Percentiles rank a stretch among this genome's conserved stretches.
Conservation (phyloP, 2,113 vertebrate genomes). For the Ptychochromis oligacanthus region DNA sequence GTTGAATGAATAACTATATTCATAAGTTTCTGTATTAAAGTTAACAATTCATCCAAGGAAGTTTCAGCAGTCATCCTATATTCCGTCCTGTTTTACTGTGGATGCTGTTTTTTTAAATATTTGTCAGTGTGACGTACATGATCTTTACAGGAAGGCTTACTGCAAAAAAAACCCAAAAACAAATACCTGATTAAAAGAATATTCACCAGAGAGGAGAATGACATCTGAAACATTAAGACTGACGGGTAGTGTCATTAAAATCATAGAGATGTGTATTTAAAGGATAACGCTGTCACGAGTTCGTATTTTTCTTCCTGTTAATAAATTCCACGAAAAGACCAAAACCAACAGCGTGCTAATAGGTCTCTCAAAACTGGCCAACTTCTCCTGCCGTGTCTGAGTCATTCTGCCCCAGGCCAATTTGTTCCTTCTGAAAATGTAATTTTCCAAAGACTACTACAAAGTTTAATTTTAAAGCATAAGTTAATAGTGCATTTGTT, state of each 20-base stretch:
- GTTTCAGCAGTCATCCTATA: conserved; percentile 61
- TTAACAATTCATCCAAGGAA: conserved; percentile 79
- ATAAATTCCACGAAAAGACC: not conserved
- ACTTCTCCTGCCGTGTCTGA: not conserved
- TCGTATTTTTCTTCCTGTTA: not conserved
- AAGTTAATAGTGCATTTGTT: not conserved
- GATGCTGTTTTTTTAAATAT: conserved; percentile 19
- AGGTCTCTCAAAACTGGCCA: conserved; percentile 2
- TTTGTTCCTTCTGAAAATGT: not conserved
- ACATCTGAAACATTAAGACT: not conserved
- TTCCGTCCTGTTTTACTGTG: conserved; percentile 58
- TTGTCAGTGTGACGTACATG: conserved; percentile 8
- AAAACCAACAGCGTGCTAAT: not conserved
- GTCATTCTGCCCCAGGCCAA: not conserved
- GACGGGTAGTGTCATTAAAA: not conserved
- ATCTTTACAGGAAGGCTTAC: not conserved
- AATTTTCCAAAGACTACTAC: conserved; percentile 9
- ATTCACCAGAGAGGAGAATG: not conserved
- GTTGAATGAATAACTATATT: conserved; percentile 87
- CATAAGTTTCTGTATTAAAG: conserved; percentile 86
- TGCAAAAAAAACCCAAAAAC: not conserved
- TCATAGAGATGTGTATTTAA: not conserved
- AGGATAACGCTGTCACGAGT: not conserved
- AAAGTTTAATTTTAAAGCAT: not conserved
- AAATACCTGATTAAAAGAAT: not conserved